Evolutionary conservation across 2,888 invertebrate species (phyloP).

Genomic region (Erpobdella octoculata): DNA sequence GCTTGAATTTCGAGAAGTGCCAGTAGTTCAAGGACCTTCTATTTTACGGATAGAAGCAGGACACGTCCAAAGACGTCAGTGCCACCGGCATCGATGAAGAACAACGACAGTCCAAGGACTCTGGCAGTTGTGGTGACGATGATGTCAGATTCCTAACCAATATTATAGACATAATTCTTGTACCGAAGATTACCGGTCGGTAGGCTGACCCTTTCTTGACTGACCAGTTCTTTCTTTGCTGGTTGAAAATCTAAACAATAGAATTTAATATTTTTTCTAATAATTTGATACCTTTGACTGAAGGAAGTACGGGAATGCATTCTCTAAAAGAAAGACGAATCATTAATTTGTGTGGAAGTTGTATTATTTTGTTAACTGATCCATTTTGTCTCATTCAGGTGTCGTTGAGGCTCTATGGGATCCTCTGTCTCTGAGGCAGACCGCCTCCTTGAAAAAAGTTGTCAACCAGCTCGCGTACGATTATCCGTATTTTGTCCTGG

Average conservation of each 20-base stretch:
- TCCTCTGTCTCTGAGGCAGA: conserved; percentile 80
- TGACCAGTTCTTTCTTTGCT: conserved; percentile 3
- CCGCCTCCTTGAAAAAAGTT: conserved; percentile 68
- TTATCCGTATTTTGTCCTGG: conserved; percentile 56
- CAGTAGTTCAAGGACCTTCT: conserved; percentile 75
- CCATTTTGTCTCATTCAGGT: conserved; percentile 33
- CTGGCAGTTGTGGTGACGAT: conserved; percentile 59
- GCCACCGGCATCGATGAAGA: neutral
- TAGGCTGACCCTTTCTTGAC: conserved; percentile 40
- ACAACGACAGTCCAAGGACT: conserved; percentile 33
- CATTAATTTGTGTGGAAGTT: too few species aligned
- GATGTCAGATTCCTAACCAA: conserved; percentile 78
- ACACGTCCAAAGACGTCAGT: conserved; percentile 20
- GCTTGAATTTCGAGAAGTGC: conserved; percentile 68
- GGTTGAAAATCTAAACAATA: neutral
- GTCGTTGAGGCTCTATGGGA: conserved; percentile 66
- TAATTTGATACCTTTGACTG: too few species aligned
- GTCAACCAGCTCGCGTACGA: conserved; percentile 65
- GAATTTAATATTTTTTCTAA: conserved; percentile 53
- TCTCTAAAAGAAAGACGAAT: too few species aligned
- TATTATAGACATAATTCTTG: conserved; percentile 75
- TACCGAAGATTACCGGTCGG: conserved; percentile 76
- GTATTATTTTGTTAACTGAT: neutral
- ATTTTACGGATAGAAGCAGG: conserved; percentile 59
- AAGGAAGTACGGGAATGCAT: too few species aligned